Base-by-base conservation (phyloP, 2,797 vertebrate genomes). In the Myiotriccus ornatus region DNA sequence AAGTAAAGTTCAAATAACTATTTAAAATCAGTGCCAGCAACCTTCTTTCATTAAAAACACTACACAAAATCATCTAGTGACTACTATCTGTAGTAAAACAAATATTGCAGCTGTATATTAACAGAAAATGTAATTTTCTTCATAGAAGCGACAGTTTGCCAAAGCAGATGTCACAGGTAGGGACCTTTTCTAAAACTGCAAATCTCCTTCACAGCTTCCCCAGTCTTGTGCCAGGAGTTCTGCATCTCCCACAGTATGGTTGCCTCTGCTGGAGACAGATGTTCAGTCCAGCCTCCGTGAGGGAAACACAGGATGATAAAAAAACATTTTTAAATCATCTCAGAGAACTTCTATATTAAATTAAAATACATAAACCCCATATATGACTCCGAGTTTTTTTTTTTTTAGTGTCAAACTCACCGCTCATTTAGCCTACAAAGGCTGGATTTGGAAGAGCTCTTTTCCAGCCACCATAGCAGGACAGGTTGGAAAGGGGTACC, bases 161-260 rank as follows among this genome's bases (percentile, higher is more conserved):
- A 76, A 89, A 94, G 64, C 57, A 89, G 57, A 53, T 44, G 6
- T 5, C 84, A 35, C 35, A 79, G 22, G 32, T 35, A n/a, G 47
- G 25, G 34, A 24, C 50, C 59, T 30, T 27, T 76, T 80, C 18
- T 34, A 63, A 44, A 80, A 73, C 32, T 34, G 39, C 9, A 55
- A 24, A 34, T 57, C 39, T 93, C 55, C 23, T 53, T 57, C 27
- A 34, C 14, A 71, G 41, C 53, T 84, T 46, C 63, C 24, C 2
- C 0, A 0, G 5, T 14, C 49, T 22, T 23, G 34, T 7, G 47
- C 70, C 7, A 50, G 20, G 55, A 56, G 13, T 12, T 50, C 73
- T 55, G 55, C 32, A 9, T 7, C 0, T 3, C 59, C 41, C 32
- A 19, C n/a, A 67, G 14, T 8, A 79, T 0, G 0, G 6, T 12